phyloP scores from a whole-genome alignment of 2,888 invertebrate species.

The Drosophila mayaguana region DNA sequence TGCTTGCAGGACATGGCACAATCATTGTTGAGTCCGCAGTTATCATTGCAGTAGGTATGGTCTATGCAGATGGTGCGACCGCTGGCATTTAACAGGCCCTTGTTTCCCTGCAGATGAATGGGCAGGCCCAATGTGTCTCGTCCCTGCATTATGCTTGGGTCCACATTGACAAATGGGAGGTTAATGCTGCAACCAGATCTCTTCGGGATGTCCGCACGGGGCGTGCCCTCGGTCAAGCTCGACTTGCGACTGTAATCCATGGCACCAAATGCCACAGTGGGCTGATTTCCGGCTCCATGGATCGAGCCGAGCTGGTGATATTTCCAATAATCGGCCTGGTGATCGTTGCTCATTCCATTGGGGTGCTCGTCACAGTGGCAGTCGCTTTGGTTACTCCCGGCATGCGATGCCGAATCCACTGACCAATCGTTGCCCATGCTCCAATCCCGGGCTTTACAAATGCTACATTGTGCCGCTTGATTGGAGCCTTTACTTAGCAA shows the following conservation, averaged over 20 bases:
- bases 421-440: neutral
- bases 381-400: neutral
- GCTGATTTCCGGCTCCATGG: rapidly evolving
- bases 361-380: neutral
- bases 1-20: slow-evolving; percentile 26
- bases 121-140: slow-evolving; percentile 39
- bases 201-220: neutral
- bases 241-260: slow-evolving; percentile 2
- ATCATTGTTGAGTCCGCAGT: slow-evolving; percentile 45
- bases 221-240: neutral
- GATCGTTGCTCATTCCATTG: no score
- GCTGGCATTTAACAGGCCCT: slow-evolving; percentile 23
- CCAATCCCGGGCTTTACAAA: neutral
- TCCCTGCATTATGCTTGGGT: neutral
- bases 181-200: slow-evolving; percentile 16
- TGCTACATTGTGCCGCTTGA: neutral
- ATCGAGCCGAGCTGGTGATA: neutral
- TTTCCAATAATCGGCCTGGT: neutral
- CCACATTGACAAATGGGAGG: neutral
- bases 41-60: slow-evolving; percentile 20
- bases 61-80: neutral
- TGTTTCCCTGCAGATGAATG: slow-evolving; percentile 25
- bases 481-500: neutral
- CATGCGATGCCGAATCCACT: neutral
- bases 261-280: slow-evolving; percentile 10